Evolutionary conservation across 2,888 invertebrate species (phyloP), one percentile per base, ranked within the genome.

Genomic region (Chouioia cunea): DNA sequence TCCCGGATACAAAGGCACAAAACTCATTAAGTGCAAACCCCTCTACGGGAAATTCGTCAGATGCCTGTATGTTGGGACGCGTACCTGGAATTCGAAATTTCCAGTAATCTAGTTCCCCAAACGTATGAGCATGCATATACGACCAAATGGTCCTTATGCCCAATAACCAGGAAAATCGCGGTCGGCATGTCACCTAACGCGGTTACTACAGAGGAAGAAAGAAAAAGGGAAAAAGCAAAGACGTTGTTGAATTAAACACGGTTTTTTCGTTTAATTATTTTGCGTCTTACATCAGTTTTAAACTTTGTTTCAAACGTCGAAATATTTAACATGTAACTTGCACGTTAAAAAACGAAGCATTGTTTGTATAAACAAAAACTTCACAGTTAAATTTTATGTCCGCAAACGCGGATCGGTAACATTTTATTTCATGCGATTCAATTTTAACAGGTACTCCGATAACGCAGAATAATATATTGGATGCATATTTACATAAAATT

Each of bases 11-110:
- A 57, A 62, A 58, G 57, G 63, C 62, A 46, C 16, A 66, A 63
- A 71, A 71, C 63, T 71, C 71, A 71, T 71, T 66, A 70, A 58
- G 54, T 48, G 53, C 44, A n/a, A 18, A 50, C 20, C 18, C 20
- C 8, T 43, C 22, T 27, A 12, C 14, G 10, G 23, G 63, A 46
- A 64, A 63, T 59, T 64, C 54, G 52, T 63, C 53, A 70, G 14
- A 47, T 66, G 58, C 44, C 20, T 59, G 46, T 22, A 56, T 27
- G 36, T 14, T 18, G 20, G 16, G 50, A 10, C 65, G 44, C 46
- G 36, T 16, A 50, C 2, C 16, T 16, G 53, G 57, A 20, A 63
- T 58, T 4, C 57, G 56, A 64, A 58, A 57, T 59, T 57, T 44
- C 23, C 43, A 52, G 8, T 47, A 6, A n/a, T 56, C 56, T 8